phyloP scores from a whole-genome alignment of 2,113 vertebrate genomes.

The Sylvia atricapilla region DNA sequence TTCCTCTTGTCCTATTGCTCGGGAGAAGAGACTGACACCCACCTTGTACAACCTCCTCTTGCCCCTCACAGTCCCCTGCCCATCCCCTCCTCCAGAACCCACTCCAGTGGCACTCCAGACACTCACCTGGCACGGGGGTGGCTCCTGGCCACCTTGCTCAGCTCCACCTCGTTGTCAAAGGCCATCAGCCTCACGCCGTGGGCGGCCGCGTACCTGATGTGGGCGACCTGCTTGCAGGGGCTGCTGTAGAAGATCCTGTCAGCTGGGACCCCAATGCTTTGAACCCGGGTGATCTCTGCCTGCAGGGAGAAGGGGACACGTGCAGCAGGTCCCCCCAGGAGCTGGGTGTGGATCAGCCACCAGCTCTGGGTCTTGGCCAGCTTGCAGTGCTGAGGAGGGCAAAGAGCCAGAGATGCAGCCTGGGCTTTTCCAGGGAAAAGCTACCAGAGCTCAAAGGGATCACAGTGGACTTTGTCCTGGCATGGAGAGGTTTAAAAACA shows the following conservation, averaged over 20 bases:
- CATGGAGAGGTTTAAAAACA: neutral
- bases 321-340: neutral
- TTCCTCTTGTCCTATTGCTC: fast-evolving
- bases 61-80: neutral
- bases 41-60: neutral
- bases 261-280: slow-evolving; percentile 61
- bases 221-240: slow-evolving; percentile 78
- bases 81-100: neutral
- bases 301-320: neutral
- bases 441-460: neutral
- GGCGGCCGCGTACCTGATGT: slow-evolving; percentile 73
- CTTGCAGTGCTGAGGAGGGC: neutral
- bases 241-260: slow-evolving; percentile 77
- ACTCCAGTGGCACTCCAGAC: fast-evolving
- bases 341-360: neutral
- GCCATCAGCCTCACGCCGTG: slow-evolving; percentile 71
- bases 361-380: neutral
- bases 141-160: slow-evolving; percentile 74
- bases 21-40: neutral
- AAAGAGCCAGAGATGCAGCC: neutral
- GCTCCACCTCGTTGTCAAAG: slow-evolving; percentile 80
- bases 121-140: slow-evolving; percentile 74
- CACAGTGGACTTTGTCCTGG: neutral
- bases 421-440: neutral
- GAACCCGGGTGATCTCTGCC: slow-evolving; percentile 72